phyloP scores from a whole-genome alignment of 1,140 invertebrate genomes.

The Macrocentrus cingulum region DNA sequence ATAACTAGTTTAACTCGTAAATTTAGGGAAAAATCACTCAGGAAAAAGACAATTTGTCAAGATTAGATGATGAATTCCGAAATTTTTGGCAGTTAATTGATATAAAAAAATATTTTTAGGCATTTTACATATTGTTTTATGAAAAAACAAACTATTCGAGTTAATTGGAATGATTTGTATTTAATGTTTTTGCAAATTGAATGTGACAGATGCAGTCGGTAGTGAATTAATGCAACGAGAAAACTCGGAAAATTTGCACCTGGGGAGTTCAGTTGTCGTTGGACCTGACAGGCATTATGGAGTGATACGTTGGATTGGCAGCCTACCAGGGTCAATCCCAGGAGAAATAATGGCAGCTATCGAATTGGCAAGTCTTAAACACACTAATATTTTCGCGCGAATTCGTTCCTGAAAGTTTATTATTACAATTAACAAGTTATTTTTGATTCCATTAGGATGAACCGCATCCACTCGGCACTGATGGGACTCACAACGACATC shows the following conservation, averaged over 20 bases:
- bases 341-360: conserved; percentile 67
- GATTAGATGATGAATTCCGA: no score
- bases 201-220: no score
- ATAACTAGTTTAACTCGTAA: no score
- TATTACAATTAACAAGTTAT: conserved; percentile 32
- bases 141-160: no score
- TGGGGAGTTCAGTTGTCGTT: conserved; percentile 70
- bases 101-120: no score
- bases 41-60: no score
- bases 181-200: no score
- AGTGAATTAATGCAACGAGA: conserved; percentile 47
- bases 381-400: conserved; percentile 7
- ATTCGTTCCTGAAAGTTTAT: conserved; percentile 28
- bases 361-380: conserved; percentile 63
- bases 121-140: no score
- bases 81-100: no score
- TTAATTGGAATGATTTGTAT: no score
- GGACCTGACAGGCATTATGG: conserved; percentile 68
- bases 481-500: conserved; percentile 74
- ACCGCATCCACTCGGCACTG: conserved; percentile 62
- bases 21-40: no score
- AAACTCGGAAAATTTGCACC: conserved; percentile 62
- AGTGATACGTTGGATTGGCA: conserved; percentile 86
- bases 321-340: conserved; percentile 50
- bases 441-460: conserved; percentile 65